Percentiles rank a stretch among this genome's conserved stretches.
phyloP scores from a whole-genome alignment of 2,797 vertebrate species.

The Phalanger gymnotis region DNA sequence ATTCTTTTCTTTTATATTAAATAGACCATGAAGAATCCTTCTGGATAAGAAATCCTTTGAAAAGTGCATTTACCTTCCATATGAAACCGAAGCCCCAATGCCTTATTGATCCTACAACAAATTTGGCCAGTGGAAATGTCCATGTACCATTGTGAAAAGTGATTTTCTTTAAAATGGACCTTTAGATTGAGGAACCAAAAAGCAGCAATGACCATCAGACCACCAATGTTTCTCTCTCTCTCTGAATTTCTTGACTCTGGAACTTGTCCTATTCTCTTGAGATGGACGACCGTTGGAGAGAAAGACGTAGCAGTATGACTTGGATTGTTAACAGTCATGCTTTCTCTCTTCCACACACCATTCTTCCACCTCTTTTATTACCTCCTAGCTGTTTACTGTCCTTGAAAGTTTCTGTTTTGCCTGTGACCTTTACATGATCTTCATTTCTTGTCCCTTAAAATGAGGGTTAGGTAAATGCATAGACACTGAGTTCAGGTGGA shows the following conservation, averaged over 20 bases:
- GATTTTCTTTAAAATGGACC: neutral
- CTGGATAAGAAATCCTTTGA: neutral
- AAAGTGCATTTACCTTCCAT: conserved; percentile 33
- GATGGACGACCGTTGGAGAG: neutral
- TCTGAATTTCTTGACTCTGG: neutral
- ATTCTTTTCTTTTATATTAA: neutral
- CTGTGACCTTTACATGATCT: neutral
- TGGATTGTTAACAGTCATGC: neutral
- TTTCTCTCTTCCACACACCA: neutral
- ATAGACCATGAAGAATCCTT: conserved; percentile 19
- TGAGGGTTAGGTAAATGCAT: neutral
- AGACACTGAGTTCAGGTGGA: neutral
- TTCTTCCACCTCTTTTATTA: neutral
- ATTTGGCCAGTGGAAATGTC: neutral
- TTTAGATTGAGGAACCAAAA: neutral
- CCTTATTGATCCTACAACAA: conserved; percentile 23
- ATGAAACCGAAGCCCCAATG: neutral
- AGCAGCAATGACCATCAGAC: neutral
- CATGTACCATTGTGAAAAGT: neutral
- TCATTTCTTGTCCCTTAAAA: neutral
- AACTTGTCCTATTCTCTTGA: neutral
- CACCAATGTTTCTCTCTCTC: neutral
- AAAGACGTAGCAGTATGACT: neutral
- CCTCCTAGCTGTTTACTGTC: neutral
- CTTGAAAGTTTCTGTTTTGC: neutral